These are phyloP conservation scores for Myotis findleyi DNA, from an alignment of 2,797 vertebrate species.

Conservation along the genomic window DNA sequence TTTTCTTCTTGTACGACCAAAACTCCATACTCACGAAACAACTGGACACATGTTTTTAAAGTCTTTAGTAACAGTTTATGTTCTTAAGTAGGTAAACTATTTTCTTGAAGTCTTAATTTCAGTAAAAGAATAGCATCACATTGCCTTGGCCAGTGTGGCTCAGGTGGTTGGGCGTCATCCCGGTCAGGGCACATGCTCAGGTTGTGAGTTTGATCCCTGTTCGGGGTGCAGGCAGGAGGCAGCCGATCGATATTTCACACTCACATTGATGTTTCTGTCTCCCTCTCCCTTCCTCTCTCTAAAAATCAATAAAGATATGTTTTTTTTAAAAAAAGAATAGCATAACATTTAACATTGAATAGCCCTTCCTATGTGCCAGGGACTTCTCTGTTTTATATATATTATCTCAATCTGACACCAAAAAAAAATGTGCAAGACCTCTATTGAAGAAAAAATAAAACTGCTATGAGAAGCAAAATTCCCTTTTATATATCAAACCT, in stretches of 20 bases:
- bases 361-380: not conserved
- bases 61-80: not conserved
- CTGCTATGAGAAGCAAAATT: not conserved
- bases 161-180: not conserved
- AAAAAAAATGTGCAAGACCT: not conserved
- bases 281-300: not conserved
- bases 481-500: slow-evolving; percentile 25
- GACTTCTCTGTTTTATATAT: not conserved
- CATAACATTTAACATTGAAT: not conserved
- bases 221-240: not conserved
- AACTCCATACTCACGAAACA: not conserved
- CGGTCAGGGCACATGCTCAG: not conserved
- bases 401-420: not conserved
- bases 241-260: not conserved
- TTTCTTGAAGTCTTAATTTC: slow-evolving; percentile 54
- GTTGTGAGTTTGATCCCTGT: not conserved
- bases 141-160: not conserved
- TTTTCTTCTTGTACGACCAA: not conserved
- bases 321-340: not conserved
- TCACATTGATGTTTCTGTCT: not conserved
- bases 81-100: slow-evolving; percentile 25
- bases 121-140: not conserved
- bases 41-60: not conserved
- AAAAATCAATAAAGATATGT: not conserved
- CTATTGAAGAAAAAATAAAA: not conserved